phyloP scores from a whole-genome alignment of 2,113 vertebrate species.

The Microcebus ravelobensis region DNA sequence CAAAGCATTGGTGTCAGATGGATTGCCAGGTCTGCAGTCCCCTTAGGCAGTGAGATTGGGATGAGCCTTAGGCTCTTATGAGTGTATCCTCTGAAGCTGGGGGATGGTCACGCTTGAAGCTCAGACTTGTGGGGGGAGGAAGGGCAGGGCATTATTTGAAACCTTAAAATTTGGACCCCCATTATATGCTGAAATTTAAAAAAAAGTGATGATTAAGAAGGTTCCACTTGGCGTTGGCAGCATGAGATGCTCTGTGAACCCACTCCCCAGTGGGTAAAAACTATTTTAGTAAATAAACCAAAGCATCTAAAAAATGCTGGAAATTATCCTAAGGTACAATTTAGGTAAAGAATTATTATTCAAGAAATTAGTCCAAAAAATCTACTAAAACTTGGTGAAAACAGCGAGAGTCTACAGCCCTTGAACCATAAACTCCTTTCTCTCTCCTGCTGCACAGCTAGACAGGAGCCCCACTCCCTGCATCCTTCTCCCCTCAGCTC shows the following conservation, averaged over 20 bases:
- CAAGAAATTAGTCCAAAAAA: neutral
- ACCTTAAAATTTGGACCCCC: no score
- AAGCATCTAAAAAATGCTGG: neutral
- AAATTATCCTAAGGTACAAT: neutral
- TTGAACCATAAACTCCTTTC: neutral
- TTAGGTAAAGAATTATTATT: neutral
- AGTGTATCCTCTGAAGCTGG: neutral
- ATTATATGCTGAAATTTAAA: no score
- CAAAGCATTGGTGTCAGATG: neutral
- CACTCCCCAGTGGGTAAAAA: neutral
- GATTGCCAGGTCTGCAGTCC: neutral
- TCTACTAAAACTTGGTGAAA: neutral
- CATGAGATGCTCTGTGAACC: neutral
- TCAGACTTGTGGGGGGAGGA: no score
- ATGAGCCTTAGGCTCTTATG: neutral
- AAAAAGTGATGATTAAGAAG: neutral
- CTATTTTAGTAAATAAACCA: neutral
- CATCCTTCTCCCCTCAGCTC: neutral
- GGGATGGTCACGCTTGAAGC: no score
- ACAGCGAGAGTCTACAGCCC: neutral
- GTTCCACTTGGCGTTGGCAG: neutral
- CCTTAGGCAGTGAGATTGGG: no score
- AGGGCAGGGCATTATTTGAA: no score
- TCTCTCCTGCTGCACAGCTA: neutral
- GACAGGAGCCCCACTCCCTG: neutral